Conservation (phyloP, 92 coral and sea anemone genomes). For the Palythoa grandiflora region DNA sequence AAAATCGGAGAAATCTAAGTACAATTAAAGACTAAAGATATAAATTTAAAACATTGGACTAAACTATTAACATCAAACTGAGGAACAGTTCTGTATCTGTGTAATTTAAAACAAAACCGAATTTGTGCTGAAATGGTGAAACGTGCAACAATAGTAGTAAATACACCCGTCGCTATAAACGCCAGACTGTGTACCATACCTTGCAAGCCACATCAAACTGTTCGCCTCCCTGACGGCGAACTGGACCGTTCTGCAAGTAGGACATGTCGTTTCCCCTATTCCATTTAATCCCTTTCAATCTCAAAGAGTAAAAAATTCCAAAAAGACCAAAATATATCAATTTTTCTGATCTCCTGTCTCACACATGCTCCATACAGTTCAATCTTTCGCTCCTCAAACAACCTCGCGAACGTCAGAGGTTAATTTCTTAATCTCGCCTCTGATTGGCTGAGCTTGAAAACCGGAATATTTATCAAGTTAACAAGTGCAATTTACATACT, state of each 20-base stretch:
- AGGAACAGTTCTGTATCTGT: too few species aligned
- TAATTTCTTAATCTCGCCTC: neutral
- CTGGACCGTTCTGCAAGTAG: conserved; percentile 90
- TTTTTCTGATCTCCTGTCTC: neutral
- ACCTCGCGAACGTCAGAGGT: conserved; percentile 23
- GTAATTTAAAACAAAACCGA: neutral
- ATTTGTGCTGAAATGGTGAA: neutral
- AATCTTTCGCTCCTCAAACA: conserved; percentile 34
- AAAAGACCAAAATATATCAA: neutral
- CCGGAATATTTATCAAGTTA: neutral
- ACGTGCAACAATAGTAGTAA: neutral
- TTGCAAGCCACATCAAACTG: conserved; percentile 94
- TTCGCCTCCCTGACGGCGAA: conserved; percentile 84
- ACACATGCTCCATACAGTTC: conserved; percentile 4
- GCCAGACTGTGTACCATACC: conserved; percentile 46
- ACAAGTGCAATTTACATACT: neutral
- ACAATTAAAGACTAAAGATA: neutral
- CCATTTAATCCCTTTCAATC: neutral
- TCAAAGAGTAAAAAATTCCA: neutral
- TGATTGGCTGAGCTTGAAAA: conserved; percentile 12
- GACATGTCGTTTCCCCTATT: conserved; percentile 63
- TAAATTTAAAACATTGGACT: too few species aligned
- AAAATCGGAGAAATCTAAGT: neutral
- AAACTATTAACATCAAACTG: neutral
- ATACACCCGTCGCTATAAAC: too few species aligned